Conservation (phyloP, 1,140 invertebrate species). For the Anagrus nilaparvatae region DNA sequence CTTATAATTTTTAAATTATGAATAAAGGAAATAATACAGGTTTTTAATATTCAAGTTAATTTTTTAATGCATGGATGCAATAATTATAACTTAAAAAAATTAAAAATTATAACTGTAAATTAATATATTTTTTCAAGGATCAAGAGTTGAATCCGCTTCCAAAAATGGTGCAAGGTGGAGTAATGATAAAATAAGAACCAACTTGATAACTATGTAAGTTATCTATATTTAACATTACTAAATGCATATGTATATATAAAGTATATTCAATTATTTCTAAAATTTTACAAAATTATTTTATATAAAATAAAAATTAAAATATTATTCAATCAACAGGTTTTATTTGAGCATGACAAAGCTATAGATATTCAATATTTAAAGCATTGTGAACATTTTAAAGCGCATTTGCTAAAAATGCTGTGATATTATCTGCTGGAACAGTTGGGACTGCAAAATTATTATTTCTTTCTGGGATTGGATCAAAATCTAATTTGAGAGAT, state of each 20-base stretch:
- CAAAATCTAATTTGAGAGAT: constrained; percentile 52
- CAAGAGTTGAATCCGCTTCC: too few species aligned
- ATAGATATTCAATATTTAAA: constrained; percentile 42
- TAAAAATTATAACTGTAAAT: too few species aligned
- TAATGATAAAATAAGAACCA: constrained; percentile 43
- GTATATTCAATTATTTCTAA: too few species aligned
- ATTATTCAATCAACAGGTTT: constrained; percentile 26
- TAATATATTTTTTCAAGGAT: too few species aligned
- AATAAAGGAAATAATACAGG: constrained; percentile 40
- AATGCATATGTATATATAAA: too few species aligned
- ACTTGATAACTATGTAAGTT: constrained; percentile 49
- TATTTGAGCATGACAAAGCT: constrained; percentile 42
- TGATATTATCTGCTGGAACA: constrained; percentile 60
- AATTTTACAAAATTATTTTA: too few species aligned
- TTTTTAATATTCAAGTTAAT: too few species aligned
- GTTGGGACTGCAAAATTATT: constrained; percentile 64
- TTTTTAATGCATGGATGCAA: too few species aligned
- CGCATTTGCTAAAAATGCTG: constrained; percentile 49
- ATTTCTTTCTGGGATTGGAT: constrained; percentile 71
- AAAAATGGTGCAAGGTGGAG: constrained; percentile 54
- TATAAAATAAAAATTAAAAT: constrained; percentile 3
- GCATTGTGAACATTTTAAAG: constrained; percentile 29
- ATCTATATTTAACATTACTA: too few species aligned
- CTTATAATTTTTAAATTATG: constrained; percentile 39
- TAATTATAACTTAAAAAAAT: too few species aligned